Conservation (phyloP, 2,888 invertebrate species). For the Apodemia duryi region DNA sequence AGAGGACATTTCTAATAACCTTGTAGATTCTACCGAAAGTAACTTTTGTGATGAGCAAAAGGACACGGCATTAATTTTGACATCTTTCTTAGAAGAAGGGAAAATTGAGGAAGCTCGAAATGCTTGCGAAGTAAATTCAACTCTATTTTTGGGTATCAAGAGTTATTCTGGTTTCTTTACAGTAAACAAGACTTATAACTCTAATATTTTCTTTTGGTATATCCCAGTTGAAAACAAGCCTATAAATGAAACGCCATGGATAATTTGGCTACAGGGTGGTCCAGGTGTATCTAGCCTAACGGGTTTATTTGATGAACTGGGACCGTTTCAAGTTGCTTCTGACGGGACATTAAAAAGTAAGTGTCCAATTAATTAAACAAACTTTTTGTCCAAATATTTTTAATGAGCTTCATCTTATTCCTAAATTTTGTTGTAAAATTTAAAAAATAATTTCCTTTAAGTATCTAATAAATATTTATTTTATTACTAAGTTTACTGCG, state of each 20-base stretch:
- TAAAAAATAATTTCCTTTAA: too few relatives aligned
- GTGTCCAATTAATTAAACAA: background rate
- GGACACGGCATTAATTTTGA: constrained; percentile 46
- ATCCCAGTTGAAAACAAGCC: constrained; percentile 80
- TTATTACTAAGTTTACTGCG: too few relatives aligned
- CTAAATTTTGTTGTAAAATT: too few relatives aligned
- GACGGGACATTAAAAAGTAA: constrained; percentile 25
- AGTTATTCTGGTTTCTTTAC: constrained; percentile 81
- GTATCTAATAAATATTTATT: too few relatives aligned
- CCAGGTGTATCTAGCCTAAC: constrained; percentile 85
- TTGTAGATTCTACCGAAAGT: constrained; percentile 21
- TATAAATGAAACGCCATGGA: constrained; percentile 78
- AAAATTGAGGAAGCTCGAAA: constrained; percentile 55
- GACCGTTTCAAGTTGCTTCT: constrained; percentile 45
- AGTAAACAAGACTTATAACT: constrained; percentile 84
- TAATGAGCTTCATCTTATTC: too few relatives aligned
- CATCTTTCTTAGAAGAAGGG: constrained; percentile 56
- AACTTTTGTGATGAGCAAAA: constrained; percentile 18
- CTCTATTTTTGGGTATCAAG: constrained; percentile 54
- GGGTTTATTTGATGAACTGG: constrained; percentile 66
- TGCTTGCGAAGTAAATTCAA: constrained; percentile 46
- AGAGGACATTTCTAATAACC: constrained; percentile 20
- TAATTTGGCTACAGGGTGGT: constrained; percentile 95
- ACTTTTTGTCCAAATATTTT: too few relatives aligned
- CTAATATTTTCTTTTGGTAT: constrained; percentile 92